Percentiles rank a stretch among this genome's conserved stretches.
Conservation (phyloP, 2,113 vertebrate genomes). For the Hyperoodon ampullatus region DNA sequence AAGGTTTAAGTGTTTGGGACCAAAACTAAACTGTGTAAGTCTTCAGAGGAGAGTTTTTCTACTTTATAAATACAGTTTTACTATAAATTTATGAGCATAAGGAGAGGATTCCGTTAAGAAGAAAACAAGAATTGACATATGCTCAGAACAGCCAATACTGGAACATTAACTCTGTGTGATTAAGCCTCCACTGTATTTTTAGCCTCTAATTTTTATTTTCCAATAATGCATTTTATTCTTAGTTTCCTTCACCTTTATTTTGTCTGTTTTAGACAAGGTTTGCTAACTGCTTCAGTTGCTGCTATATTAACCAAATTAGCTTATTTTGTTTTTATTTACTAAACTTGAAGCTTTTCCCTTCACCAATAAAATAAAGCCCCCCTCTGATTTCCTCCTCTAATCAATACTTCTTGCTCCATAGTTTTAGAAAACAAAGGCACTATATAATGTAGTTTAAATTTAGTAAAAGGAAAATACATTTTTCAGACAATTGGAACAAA, state of each 20-base stretch:
- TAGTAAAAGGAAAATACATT: background rate
- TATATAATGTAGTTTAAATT: background rate
- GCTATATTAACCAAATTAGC: background rate
- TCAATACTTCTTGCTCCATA: background rate
- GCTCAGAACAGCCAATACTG: background rate
- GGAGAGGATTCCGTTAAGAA: background rate
- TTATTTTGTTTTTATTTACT: background rate
- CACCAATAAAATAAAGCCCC: background rate
- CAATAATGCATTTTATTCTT: background rate
- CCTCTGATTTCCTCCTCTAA: background rate
- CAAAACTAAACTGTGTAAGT: background rate
- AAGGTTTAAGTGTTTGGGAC: background rate
- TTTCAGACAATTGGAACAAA: background rate
- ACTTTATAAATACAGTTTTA: background rate
- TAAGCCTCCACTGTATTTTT: background rate
- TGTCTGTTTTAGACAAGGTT: background rate
- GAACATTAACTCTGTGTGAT: background rate
- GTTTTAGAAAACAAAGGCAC: background rate
- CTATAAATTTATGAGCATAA: background rate
- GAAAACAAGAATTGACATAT: background rate
- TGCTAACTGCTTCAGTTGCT: background rate
- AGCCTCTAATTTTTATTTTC: background rate
- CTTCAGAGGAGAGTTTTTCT: background rate
- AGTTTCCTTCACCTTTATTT: background rate
- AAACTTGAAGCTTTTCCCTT: background rate